Evolutionary conservation across 2,797 vertebrate species (phyloP), one percentile per base, ranked within the genome.

Genomic region (Pseudomugil tenellus): DNA sequence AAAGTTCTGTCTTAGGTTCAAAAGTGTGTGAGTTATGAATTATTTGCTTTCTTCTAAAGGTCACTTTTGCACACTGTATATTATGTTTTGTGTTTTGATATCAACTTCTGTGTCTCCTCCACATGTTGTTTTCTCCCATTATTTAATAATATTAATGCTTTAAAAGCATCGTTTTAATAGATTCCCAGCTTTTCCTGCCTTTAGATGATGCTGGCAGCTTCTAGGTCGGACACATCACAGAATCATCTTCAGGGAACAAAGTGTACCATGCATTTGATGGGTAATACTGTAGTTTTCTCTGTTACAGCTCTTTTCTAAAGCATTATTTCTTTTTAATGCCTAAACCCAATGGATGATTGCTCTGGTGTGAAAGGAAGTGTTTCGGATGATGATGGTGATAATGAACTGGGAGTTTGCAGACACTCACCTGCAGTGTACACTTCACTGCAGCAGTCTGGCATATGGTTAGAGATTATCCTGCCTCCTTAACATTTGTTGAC

Each of bases 401-500:
- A 88, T 87, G 84, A 86, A 74, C 51, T 34, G 68, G 53, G 49
- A 65, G 63, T 63, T 58, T 53, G 61, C 53, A 1, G 71, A 74
- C 55, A 25, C 72, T 63, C 71, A 4, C 67, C 74, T 63, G 41
- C 56, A 0, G 63, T 43, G 2, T 60, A 56, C 74, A 9, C 70
- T 67, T 79, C 71, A 25, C 26, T 34, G 70, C 70, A 56, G 72
- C 66, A 59, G 58, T 25, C 46, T 55, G 63, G 41, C 88, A 86
- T 87, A 87, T 87, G 87, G 85, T 6, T 10, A 25, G 81, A 84
- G 73, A 80, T 58, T 82, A 80, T 63, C 25, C 3, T 26, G 54
- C 55, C 80, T 87, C 83, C 74, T 80, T 62, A 74, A 79, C 77
- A 74, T 88, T 87, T 79, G 83, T 52, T 88, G 84, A 88, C 83